Percentiles rank a stretch among this genome's conserved stretches.
These are phyloP conservation scores for Nephila pilipes DNA, from an alignment of 1,140 invertebrate genomes.

Conservation along the genomic window DNA sequence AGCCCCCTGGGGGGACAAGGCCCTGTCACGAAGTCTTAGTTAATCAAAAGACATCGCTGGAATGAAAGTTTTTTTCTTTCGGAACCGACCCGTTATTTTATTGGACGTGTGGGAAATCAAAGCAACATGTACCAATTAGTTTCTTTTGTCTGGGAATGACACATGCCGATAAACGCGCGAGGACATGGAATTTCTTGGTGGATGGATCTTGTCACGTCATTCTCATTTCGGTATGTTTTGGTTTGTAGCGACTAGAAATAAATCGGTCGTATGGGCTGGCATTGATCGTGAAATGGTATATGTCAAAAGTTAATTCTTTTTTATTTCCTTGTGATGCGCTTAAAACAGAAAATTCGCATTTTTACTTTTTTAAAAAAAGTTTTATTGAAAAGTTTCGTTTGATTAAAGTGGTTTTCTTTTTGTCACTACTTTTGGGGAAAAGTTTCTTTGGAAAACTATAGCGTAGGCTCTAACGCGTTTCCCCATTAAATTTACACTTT, in stretches of 20 bases:
- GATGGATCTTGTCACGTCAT: background rate
- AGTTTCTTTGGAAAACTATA: too few relatives aligned
- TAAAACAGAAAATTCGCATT: too few relatives aligned
- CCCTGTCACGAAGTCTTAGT: conserved; percentile 42
- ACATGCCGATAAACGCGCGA: conserved; percentile 53
- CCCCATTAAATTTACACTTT: too few relatives aligned
- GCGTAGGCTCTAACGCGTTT: too few relatives aligned
- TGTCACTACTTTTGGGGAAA: too few relatives aligned
- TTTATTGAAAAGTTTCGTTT: too few relatives aligned
- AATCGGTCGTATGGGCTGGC: background rate
- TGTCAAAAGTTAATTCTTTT: too few relatives aligned
- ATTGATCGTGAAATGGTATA: background rate
- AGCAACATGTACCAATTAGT: conserved; percentile 67
- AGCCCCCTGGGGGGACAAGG: background rate
- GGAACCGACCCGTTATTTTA: background rate
- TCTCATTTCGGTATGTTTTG: background rate
- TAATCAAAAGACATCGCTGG: conserved; percentile 59
- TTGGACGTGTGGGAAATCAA: conserved; percentile 66
- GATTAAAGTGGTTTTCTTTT: too few relatives aligned
- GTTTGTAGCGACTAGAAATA: background rate
- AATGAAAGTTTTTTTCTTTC: conserved; percentile 15
- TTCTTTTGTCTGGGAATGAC: conserved; percentile 57
- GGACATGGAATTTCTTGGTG: conserved; percentile 17
- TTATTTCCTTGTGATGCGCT: too few relatives aligned
- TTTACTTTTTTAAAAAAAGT: too few relatives aligned